These are phyloP conservation scores for Drosophila lini DNA, from an alignment of 1,140 invertebrate species.

Conservation along the genomic window DNA sequence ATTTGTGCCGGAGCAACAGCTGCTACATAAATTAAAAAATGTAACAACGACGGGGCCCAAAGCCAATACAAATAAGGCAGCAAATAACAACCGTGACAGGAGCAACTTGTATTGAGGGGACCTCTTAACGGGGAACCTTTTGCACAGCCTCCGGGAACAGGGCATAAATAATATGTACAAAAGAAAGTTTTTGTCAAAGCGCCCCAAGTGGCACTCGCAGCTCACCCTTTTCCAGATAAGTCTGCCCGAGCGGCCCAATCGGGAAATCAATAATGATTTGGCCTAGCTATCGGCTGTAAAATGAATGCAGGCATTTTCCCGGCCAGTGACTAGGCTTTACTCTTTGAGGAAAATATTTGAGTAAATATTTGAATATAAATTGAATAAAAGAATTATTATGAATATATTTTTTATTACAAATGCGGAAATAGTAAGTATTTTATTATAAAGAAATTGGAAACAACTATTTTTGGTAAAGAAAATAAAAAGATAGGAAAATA, in stretches of 20 bases:
- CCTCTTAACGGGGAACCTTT: constrained; percentile 3
- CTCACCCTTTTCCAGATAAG: constrained; percentile 64
- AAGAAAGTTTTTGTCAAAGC: constrained; percentile 76
- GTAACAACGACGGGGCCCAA: constrained; percentile 13
- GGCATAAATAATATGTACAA: constrained; percentile 73
- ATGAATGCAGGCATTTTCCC: background rate
- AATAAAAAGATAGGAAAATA: too few relatives aligned
- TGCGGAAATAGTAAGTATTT: too few relatives aligned
- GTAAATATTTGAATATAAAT: background rate
- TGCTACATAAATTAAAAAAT: constrained; percentile 74
- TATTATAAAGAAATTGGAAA: background rate
- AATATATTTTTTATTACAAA: background rate
- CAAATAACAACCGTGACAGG: constrained; percentile 34
- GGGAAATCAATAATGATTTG: constrained; percentile 75
- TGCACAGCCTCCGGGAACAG: constrained; percentile 25
- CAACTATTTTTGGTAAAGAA: background rate
- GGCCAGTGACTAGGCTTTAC: background rate
- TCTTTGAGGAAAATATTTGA: constrained; percentile 3
- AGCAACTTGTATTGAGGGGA: constrained; percentile 37
- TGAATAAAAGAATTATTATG: background rate
- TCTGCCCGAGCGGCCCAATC: constrained; percentile 46
- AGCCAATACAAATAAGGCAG: constrained; percentile 50
- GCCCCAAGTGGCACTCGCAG: constrained; percentile 70
- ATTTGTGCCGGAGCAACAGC: constrained; percentile 62
- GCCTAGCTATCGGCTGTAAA: constrained; percentile 33